Evolutionary conservation across 2,113 vertebrate species (phyloP).

Genomic region (Sander lucioperca): DNA sequence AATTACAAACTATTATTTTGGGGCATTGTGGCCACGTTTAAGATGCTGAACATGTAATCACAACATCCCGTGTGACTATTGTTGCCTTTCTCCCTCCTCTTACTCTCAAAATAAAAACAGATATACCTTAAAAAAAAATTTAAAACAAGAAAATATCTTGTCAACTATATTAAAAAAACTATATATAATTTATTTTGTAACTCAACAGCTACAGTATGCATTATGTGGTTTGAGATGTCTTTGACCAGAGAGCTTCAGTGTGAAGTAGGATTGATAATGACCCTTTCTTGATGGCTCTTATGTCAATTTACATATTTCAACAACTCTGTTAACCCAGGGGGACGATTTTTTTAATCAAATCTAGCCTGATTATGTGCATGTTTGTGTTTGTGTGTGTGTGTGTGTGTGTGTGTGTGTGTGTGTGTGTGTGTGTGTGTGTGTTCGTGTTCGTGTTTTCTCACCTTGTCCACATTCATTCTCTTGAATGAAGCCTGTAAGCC

Average conservation of each 20-base stretch:
- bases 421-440: conserved; percentile 12
- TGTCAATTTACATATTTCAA: neutral
- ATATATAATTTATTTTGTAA: neutral
- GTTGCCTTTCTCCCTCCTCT: neutral
- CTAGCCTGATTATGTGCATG: neutral
- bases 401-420: neutral
- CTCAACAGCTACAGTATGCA: neutral
- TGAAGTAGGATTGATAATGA: no score
- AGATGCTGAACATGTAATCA: neutral
- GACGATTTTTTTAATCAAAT: neutral
- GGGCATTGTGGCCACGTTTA: neutral
- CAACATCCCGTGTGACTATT: neutral
- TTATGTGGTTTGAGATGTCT: neutral
- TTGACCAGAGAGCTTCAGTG: neutral
- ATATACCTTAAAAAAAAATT: neutral
- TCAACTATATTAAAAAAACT: neutral
- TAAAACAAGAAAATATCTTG: neutral
- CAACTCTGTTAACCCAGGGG: neutral
- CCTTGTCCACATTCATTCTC: conserved; percentile 98
- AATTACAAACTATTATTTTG: no score
- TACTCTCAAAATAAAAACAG: neutral
- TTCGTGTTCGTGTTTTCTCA: conserved; percentile 72
- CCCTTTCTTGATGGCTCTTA: neutral
- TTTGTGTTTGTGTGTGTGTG: neutral
- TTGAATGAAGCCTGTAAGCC: conserved; percentile 96